These are phyloP conservation scores for Limenitis camilla DNA, from an alignment of 2,888 invertebrate species.

Conservation along the genomic window DNA sequence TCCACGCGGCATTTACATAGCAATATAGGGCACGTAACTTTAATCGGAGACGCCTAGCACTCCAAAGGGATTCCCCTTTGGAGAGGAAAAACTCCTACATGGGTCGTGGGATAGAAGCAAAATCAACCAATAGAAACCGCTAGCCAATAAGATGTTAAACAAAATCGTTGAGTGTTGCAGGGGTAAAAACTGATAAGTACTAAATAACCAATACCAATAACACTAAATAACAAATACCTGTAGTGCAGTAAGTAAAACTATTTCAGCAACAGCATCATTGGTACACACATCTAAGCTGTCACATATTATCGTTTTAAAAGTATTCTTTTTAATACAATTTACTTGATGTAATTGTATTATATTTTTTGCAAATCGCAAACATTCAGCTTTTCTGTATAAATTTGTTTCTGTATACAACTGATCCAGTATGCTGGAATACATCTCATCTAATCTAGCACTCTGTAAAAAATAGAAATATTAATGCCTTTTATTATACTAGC, in stretches of 20 bases:
- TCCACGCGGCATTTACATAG: too few relatives aligned
- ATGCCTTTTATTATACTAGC: too few relatives aligned
- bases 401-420: conserved; percentile 51
- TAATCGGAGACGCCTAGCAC: too few relatives aligned
- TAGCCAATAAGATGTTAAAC: too few relatives aligned
- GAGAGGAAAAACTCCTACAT: too few relatives aligned
- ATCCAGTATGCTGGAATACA: conserved; percentile 41
- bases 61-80: too few relatives aligned
- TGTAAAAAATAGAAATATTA: conserved; percentile 34
- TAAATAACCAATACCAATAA: too few relatives aligned
- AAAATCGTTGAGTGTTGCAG: too few relatives aligned
- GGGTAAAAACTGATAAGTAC: too few relatives aligned
- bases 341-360: conserved; percentile 46
- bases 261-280: conserved; percentile 44
- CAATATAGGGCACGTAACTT: too few relatives aligned
- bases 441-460: conserved; percentile 44
- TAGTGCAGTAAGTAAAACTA: conserved; percentile 44
- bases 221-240: conserved; percentile 40
- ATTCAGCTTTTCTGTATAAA: conserved; percentile 47
- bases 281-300: conserved; percentile 52
- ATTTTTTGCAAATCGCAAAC: conserved; percentile 41
- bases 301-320: conserved; percentile 43
- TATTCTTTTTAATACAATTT: conserved; percentile 43
- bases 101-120: too few relatives aligned
- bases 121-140: too few relatives aligned